phyloP scores from a whole-genome alignment of 30 jellyfish, hydroid and myxozoan genomes.

The Cassiopea xamachana region DNA sequence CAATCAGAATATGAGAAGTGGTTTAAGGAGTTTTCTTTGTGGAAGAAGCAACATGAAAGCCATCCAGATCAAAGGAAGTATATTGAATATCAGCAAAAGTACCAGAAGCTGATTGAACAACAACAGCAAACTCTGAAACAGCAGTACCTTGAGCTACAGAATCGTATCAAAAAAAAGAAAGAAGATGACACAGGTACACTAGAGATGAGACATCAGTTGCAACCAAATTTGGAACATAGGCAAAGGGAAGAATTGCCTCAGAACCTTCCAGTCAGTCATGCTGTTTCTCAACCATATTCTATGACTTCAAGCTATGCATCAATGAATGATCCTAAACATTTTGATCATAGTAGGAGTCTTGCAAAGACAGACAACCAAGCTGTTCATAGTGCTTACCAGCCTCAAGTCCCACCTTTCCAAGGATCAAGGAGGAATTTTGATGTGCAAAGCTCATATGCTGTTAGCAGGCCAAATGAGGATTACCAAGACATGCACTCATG shows the following conservation, averaged over 20 bases:
- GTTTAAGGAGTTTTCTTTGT: constrained; percentile 83
- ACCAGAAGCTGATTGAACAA: constrained; percentile 86
- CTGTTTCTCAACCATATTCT: neutral
- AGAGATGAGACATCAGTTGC: neutral
- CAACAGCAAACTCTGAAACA: constrained; percentile 82
- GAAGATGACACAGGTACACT: neutral
- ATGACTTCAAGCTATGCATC: neutral
- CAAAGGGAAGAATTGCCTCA: neutral
- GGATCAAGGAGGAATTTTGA: neutral
- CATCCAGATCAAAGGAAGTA: constrained; percentile 94
- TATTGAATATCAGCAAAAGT: constrained; percentile 87
- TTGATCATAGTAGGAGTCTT: neutral
- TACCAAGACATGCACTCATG: neutral
- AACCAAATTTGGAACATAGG: neutral
- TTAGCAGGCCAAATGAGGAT: neutral
- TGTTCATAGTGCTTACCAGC: neutral
- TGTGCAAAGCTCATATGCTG: neutral
- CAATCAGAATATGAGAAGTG: constrained; percentile 91
- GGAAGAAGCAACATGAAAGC: constrained; percentile 93
- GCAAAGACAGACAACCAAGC: too few relatives aligned
- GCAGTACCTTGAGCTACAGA: constrained; percentile 84
- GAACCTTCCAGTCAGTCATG: neutral
- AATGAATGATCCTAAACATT: neutral
- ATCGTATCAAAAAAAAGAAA: constrained; percentile 44
- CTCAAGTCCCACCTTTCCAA: neutral